Percentiles rank a stretch among this genome's conserved stretches.
Conservation (phyloP, 2,113 vertebrate species). For the Elanoides forficatus region DNA sequence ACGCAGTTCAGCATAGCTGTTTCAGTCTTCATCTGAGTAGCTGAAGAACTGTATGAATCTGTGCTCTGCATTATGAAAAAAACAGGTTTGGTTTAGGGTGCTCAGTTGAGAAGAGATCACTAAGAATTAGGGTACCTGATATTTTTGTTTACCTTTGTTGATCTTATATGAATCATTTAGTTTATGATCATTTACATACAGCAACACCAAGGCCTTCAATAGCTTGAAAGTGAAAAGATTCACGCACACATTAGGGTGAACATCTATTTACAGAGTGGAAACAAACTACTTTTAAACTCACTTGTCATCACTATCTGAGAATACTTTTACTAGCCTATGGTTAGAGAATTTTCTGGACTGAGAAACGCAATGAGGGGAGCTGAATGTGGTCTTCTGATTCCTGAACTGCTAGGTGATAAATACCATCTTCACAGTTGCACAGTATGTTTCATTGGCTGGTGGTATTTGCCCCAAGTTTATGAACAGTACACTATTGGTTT, state of each 20-base stretch:
- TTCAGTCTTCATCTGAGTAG: not conserved
- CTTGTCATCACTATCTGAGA: slow-evolving; percentile 1
- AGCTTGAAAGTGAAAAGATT: not conserved
- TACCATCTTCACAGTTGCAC: not conserved
- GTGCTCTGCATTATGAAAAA: not conserved
- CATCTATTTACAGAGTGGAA: slow-evolving; percentile 16
- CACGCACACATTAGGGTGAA: not conserved
- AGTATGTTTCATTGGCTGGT: not conserved
- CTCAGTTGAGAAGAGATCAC: not conserved
- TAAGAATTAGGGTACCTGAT: not conserved
- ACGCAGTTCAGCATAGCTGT: not conserved
- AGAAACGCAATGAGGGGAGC: not conserved
- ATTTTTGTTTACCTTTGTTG: not conserved
- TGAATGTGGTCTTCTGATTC: not conserved
- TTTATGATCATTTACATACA: not conserved
- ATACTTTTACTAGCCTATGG: not conserved
- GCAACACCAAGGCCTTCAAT: not conserved
- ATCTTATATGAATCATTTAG: not conserved
- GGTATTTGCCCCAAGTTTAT: not conserved
- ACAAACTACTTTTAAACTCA: slow-evolving; percentile 19
- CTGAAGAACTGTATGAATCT: not conserved
- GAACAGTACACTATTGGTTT: not conserved
- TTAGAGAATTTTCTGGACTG: slow-evolving; percentile 9
- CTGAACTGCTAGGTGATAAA: not conserved
- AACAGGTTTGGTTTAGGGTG: not conserved